These are phyloP conservation scores for Conger conger DNA, from an alignment of 2,113 vertebrate genomes.

Conservation along the genomic window DNA sequence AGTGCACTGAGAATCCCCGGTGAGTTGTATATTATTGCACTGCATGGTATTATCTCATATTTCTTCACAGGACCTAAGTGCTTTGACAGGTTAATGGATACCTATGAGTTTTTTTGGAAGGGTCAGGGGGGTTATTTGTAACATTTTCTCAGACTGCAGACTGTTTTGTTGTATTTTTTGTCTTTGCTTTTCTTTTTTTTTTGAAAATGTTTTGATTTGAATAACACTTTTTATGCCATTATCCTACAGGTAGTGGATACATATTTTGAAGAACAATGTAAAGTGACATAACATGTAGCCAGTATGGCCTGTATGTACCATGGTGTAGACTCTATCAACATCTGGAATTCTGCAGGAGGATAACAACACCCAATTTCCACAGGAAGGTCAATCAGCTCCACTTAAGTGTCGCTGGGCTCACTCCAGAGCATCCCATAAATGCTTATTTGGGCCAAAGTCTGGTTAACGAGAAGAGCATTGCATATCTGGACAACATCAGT, in stretches of 20 bases:
- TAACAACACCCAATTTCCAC: too few relatives aligned
- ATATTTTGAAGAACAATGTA: too few relatives aligned
- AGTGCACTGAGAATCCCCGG: background rate
- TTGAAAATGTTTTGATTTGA: too few relatives aligned
- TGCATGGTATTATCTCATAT: background rate
- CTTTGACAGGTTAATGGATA: background rate
- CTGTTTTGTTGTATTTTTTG: too few relatives aligned
- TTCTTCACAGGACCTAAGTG: background rate
- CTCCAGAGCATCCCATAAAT: background rate
- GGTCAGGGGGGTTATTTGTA: background rate
- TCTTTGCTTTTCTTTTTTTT: too few relatives aligned
- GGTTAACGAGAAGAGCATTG: background rate
- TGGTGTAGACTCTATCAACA: too few relatives aligned
- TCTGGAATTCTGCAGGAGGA: too few relatives aligned
- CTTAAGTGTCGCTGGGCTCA: too few relatives aligned
- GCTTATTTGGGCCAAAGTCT: background rate
- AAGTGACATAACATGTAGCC: too few relatives aligned
- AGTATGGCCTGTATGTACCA: too few relatives aligned
- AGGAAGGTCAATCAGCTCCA: too few relatives aligned
- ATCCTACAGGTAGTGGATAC: background rate
- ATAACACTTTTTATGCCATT: background rate
- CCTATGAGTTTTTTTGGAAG: background rate
- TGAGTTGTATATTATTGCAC: background rate
- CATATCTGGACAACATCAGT: background rate
- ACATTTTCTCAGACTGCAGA: background rate